phyloP scores from a whole-genome alignment of 2,113 vertebrate species.

The Rhodinocichla rosea region DNA sequence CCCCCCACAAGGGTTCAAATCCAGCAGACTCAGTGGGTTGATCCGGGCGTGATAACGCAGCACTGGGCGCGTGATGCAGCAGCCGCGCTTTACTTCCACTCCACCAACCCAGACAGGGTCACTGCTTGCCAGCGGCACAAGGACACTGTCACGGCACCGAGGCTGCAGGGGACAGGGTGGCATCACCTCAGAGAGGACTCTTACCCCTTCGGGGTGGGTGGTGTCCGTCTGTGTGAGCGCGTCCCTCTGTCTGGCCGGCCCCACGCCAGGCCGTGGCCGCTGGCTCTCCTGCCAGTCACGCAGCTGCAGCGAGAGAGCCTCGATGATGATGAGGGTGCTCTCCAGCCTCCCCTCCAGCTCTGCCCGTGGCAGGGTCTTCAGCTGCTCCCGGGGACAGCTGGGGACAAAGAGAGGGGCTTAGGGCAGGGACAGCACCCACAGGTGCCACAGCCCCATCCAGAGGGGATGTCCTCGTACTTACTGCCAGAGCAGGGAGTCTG shows the following conservation, averaged over 20 bases:
- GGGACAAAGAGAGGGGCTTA: neutral
- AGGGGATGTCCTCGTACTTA: neutral
- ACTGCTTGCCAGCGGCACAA: accelerated
- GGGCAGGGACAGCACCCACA: neutral
- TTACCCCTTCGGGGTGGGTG: constrained; percentile 77
- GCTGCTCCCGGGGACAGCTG: constrained; percentile 78
- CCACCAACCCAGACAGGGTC: neutral
- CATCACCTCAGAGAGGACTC: accelerated
- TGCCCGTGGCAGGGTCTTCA: constrained; percentile 72
- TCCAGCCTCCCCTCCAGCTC: constrained; percentile 85
- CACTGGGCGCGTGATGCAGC: neutral
- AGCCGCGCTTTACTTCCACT: neutral
- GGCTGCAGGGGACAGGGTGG: neutral
- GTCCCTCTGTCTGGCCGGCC: constrained; percentile 75
- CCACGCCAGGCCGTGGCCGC: neutral
- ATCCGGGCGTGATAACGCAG: neutral
- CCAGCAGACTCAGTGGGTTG: neutral
- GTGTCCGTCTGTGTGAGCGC: constrained; percentile 80
- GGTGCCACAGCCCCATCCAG: accelerated
- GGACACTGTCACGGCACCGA: accelerated
- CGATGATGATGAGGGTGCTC: constrained; percentile 85
- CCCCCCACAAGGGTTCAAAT: neutral
- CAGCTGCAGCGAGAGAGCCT: constrained; percentile 85
- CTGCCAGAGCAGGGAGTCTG: constrained; percentile 66
- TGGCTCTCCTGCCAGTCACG: constrained; percentile 59